Evolutionary conservation across 2,113 vertebrate species (phyloP).

Genomic region (Noturus placidus): DNA sequence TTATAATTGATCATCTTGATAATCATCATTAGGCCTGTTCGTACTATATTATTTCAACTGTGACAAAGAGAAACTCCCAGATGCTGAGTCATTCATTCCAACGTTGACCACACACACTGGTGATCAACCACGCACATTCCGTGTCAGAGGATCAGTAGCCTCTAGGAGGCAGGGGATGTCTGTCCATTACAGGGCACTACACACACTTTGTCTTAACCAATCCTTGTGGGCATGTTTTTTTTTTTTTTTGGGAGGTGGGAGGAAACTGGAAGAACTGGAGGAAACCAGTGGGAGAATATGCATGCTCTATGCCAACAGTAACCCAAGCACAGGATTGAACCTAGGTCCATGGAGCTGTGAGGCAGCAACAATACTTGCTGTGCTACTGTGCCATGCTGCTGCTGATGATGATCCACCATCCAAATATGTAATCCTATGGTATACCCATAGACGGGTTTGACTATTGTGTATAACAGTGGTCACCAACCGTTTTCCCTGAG

Average conservation of each 20-base stretch:
- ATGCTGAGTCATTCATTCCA: background rate
- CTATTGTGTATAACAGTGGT: background rate
- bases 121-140: background rate
- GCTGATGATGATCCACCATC: background rate
- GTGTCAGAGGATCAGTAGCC: background rate
- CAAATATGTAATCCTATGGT: constrained; percentile 20
- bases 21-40: background rate
- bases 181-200: background rate
- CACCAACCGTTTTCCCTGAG: no score
- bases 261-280: background rate
- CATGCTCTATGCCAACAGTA: background rate
- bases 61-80: background rate
- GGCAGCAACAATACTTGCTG: background rate
- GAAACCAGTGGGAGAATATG: background rate
- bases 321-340: background rate
- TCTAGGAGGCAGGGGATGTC: background rate
- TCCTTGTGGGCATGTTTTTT: background rate
- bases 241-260: background rate
- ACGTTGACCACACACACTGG: background rate
- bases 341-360: background rate
- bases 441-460: background rate
- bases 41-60: background rate
- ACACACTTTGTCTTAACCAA: background rate
- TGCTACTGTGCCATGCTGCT: background rate
- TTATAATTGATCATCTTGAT: background rate